These are phyloP conservation scores for Siphlonurus alternatus DNA, from an alignment of 2,888 invertebrate genomes.

Conservation along the genomic window DNA sequence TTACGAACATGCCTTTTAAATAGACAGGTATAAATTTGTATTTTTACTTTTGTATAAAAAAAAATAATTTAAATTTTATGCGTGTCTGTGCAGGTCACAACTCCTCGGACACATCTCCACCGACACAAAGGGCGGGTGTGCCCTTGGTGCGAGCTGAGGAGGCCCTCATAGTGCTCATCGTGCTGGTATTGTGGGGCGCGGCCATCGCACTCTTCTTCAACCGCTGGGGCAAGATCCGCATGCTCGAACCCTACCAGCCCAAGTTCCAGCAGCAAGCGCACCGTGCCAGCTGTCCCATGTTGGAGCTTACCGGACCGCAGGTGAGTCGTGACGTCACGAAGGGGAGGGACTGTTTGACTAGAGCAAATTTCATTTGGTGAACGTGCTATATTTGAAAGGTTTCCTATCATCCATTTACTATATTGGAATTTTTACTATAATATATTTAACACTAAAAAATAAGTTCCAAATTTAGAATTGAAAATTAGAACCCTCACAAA, in stretches of 20 bases:
- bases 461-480: too few species aligned
- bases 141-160: slow-evolving; percentile 65
- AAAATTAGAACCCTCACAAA: too few species aligned
- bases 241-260: slow-evolving; percentile 81
- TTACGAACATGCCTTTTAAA: too few species aligned
- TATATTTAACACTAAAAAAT: too few species aligned
- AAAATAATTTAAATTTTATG: background rate
- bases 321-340: slow-evolving; percentile 28
- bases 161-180: slow-evolving; percentile 66
- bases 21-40: too few species aligned
- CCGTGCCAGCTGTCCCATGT: slow-evolving; percentile 30
- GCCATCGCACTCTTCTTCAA: slow-evolving; percentile 84
- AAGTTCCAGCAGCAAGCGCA: slow-evolving; percentile 52
- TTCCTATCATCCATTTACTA: slow-evolving; percentile 12
- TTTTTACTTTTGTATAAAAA: too few species aligned
- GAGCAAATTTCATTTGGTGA: slow-evolving; percentile 16
- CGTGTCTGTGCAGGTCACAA: background rate
- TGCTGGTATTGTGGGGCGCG: slow-evolving; percentile 72
- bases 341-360: slow-evolving; percentile 23
- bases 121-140: background rate
- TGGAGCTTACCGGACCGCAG: slow-evolving; percentile 31
- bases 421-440: background rate
- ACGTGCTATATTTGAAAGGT: slow-evolving; percentile 9
- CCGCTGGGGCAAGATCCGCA: slow-evolving; percentile 87
- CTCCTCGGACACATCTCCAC: background rate